Percentiles rank a stretch among this genome's conserved stretches.
Conservation (phyloP, 2,888 invertebrate species). For the Orthosia incerta region DNA sequence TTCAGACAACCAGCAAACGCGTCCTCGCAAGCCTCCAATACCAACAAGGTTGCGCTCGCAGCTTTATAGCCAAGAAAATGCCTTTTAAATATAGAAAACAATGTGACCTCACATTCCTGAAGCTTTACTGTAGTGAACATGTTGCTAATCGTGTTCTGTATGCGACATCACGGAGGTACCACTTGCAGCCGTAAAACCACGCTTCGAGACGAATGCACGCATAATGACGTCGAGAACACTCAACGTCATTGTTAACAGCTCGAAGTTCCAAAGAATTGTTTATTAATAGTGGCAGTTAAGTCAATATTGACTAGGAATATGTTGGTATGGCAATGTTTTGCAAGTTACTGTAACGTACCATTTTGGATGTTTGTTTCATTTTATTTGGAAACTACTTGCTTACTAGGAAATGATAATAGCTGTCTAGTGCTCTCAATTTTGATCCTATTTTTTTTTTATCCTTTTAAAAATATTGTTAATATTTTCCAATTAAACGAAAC, state of each 20-base stretch:
- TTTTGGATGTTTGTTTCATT: neutral
- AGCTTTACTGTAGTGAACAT: constrained; percentile 77
- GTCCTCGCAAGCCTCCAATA: constrained; percentile 51
- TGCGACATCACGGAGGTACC: constrained; percentile 83
- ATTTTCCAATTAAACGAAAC: too few species aligned
- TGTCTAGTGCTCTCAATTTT: too few species aligned
- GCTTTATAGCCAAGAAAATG: constrained; percentile 72
- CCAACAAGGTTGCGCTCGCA: constrained; percentile 65
- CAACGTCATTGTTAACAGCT: constrained; percentile 51
- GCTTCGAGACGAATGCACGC: constrained; percentile 61
- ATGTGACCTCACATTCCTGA: constrained; percentile 79
- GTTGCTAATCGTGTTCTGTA: constrained; percentile 84
- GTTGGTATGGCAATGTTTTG: constrained; percentile 12
- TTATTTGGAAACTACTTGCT: neutral
- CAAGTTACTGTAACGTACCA: neutral
- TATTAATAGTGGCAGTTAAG: constrained; percentile 44
- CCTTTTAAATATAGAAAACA: constrained; percentile 77
- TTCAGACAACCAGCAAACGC: constrained; percentile 36
- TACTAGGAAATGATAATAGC: too few species aligned
- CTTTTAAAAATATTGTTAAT: too few species aligned
- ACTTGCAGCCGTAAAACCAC: constrained; percentile 75
- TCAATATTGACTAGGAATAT: constrained; percentile 49
- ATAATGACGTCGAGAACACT: constrained; percentile 55
- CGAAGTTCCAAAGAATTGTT: constrained; percentile 45
- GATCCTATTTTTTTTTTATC: too few species aligned